Evolutionary conservation across 2,797 vertebrate species (phyloP).

Genomic region (Neoniphon sammara): DNA sequence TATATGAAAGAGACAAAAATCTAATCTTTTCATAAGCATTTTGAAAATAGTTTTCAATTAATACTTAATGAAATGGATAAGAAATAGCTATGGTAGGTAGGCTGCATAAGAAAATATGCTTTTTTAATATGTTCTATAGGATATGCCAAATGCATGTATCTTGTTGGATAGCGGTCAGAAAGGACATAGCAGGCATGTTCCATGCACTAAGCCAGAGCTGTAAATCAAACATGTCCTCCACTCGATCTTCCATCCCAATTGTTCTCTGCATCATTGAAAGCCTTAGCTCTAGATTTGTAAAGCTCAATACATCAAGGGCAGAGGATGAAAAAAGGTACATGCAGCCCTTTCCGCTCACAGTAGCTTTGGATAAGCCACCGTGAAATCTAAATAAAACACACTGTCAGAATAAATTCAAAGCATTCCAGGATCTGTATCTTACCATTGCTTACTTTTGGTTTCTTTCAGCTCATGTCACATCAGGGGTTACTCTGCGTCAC

Average conservation of each 20-base stretch:
- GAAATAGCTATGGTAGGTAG: no score
- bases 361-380: conserved; percentile 4
- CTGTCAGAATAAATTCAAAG: background rate
- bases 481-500: background rate
- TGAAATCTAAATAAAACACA: conserved; percentile 16
- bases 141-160: background rate
- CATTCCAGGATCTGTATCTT: background rate
- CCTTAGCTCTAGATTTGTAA: no score
- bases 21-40: background rate
- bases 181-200: background rate
- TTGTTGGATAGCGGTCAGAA: background rate
- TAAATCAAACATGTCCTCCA: conserved; percentile 1
- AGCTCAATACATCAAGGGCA: background rate
- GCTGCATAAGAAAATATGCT: no score
- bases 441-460: conserved; percentile 4
- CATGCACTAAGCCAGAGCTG: background rate
- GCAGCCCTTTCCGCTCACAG: background rate
- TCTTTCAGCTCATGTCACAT: conserved; percentile 8
- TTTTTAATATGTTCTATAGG: no score
- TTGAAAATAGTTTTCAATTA: background rate
- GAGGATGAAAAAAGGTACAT: background rate
- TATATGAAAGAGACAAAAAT: no score
- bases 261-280: background rate
- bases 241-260: background rate
- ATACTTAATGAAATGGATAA: no score